Evolutionary conservation across 2,888 invertebrate genomes (phyloP), one percentile per base, ranked within the genome.

Genomic region (Aphidius colemani): DNA sequence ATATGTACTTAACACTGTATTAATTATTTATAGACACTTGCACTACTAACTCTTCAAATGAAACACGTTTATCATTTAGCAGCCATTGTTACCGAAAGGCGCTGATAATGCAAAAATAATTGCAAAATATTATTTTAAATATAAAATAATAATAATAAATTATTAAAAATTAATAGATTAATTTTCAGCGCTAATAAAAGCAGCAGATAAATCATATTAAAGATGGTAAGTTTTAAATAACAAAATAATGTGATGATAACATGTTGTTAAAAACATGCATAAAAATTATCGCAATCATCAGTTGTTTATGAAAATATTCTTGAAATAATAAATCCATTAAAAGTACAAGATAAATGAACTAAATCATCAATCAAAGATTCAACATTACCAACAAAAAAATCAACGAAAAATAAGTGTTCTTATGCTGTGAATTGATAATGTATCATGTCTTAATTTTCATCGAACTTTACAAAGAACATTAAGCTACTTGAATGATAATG

Each of bases 361-460:
- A 61, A 65, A 11, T n/a, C 30, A 43, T 7, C 43, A 7, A 57
- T 9, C 7, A 53, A 64, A 5, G 45, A 46, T n/a, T 5, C 62
- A 6, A 53, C 7, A 8, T 48, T 59, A n/a, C 46, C 55, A 40
- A 13, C 43, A n/a, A 11, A 41, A 11, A 11, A 3, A 40, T 18
- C 60, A 66, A 10, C 73, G 77, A 18, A 83, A 83, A 50, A 81
- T 89, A 13, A 91, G 89, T 76, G 88, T 96, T 0, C 81, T 95
- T 43, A 84, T 95, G 77, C 78, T 96, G 13, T 95, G 95, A 48
- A 89, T 96, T 72, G 95, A 95, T 77, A 92, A 93, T 53, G 89
- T 95, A 72, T 95, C 95, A 0, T 83, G 94, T 63, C 83, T 92
- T 50, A 93, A 95, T 77, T 86, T 93, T 63, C 85, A 88, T 18